Conservation (phyloP, 2,888 invertebrate genomes). For the Pandemis heparana region DNA sequence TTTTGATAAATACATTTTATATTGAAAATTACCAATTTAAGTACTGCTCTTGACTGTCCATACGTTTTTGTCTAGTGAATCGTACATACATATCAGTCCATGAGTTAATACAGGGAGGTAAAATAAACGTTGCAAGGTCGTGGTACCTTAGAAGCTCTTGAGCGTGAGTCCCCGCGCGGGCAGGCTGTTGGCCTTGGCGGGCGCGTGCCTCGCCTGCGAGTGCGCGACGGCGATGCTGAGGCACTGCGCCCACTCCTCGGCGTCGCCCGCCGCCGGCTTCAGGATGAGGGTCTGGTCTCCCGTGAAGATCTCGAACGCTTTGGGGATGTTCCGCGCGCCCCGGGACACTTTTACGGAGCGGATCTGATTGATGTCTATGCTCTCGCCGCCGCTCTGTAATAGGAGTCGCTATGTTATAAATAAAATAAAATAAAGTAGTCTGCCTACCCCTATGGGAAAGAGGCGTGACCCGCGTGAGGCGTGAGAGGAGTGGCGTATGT, state of each 20-base stretch:
- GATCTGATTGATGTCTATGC: conserved; percentile 96
- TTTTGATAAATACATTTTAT: no score
- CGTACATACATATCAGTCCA: no score
- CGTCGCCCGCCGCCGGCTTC: conserved; percentile 97
- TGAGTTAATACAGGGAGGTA: background rate
- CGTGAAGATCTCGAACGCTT: conserved; percentile 98
- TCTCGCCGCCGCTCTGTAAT: conserved; percentile 92
- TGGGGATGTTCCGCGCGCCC: conserved; percentile 96
- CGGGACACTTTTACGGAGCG: conserved; percentile 97
- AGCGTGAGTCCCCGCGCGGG: conserved; percentile 81
- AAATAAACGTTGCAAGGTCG: background rate
- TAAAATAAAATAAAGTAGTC: no score
- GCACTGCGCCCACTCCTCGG: conserved; percentile 98
- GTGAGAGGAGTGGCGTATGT: no score
- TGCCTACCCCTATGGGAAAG: no score
- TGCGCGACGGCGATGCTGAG: conserved; percentile 97
- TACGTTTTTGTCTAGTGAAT: no score
- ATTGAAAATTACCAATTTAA: no score
- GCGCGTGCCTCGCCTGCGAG: conserved; percentile 88
- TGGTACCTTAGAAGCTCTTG: conserved; percentile 59
- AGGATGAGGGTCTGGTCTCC: conserved; percentile 96
- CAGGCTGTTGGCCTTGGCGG: conserved; percentile 81
- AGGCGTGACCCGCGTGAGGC: no score
- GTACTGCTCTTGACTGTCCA: no score
- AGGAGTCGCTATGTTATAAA: no score